Conservation (phyloP, 2,113 vertebrate species). For the Nerophis lumbriciformis region DNA sequence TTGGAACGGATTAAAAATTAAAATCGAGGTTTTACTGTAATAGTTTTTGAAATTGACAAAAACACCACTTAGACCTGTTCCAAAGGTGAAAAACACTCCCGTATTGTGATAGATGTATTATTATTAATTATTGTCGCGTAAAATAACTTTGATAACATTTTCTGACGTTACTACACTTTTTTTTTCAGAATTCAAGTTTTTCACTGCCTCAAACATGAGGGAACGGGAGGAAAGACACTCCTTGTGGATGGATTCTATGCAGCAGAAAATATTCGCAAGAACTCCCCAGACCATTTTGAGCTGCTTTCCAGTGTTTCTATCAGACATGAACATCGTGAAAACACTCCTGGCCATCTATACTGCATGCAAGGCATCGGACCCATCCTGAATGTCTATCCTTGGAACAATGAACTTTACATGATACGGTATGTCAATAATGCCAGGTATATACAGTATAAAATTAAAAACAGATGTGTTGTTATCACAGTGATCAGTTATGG, state of each 20-base stretch:
- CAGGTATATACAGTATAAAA: background rate
- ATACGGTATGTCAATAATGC: slow-evolving; percentile 72
- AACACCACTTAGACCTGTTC: too few relatives aligned
- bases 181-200: slow-evolving; percentile 85
- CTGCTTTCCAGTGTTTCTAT: slow-evolving; percentile 81
- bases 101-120: too few relatives aligned
- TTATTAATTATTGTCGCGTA: too few relatives aligned
- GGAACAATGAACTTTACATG: slow-evolving; percentile 91
- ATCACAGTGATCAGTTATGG: too few relatives aligned
- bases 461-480: too few relatives aligned
- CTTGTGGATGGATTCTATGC: slow-evolving; percentile 90
- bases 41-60: too few relatives aligned
- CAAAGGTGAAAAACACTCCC: too few relatives aligned
- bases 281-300: slow-evolving; percentile 75
- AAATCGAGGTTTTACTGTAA: too few relatives aligned
- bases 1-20: too few relatives aligned
- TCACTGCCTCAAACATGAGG: slow-evolving; percentile 89
- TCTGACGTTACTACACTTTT: too few relatives aligned
- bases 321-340: slow-evolving; percentile 86
- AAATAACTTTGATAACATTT: too few relatives aligned
- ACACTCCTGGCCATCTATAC: slow-evolving; percentile 72
- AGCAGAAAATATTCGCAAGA: slow-evolving; percentile 75
- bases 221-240: slow-evolving; percentile 83
- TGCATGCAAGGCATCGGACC: slow-evolving; percentile 86
- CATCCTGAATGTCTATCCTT: slow-evolving; percentile 82